Percentiles rank a stretch among this genome's conserved stretches.
Evolutionary conservation across 2,113 vertebrate species (phyloP).

Genomic region (Vulpes ferrilata): DNA sequence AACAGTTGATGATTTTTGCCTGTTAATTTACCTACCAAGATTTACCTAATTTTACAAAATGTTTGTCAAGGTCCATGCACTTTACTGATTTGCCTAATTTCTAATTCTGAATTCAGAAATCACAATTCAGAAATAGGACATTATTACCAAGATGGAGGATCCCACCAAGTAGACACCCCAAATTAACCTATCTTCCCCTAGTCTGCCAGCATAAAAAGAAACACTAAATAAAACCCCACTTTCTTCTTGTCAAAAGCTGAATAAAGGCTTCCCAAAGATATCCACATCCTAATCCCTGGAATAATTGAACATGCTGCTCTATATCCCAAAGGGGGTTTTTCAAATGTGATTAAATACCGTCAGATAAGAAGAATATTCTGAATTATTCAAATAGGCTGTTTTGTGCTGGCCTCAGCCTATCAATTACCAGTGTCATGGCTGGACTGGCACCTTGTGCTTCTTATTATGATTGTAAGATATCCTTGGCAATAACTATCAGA

Average conservation of each 20-base stretch:
- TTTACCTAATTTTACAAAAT: neutral
- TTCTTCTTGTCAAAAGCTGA: neutral
- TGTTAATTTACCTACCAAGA: neutral
- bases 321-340: neutral
- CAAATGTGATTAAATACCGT: neutral
- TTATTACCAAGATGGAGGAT: neutral
- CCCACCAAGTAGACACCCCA: neutral
- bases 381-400: neutral
- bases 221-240: neutral
- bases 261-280: neutral
- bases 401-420: neutral
- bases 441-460: neutral
- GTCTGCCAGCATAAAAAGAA: neutral
- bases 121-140: neutral
- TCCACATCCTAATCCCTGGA: fast-evolving
- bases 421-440: neutral
- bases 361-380: neutral
- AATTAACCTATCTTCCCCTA: neutral
- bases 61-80: neutral
- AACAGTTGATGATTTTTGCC: neutral
- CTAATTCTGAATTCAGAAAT: neutral
- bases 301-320: neutral
- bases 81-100: neutral
- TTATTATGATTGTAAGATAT: neutral
- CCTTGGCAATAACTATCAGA: neutral